Base-by-base conservation (phyloP, 1,140 invertebrate species). In the Drosophila novamexicana region DNA sequence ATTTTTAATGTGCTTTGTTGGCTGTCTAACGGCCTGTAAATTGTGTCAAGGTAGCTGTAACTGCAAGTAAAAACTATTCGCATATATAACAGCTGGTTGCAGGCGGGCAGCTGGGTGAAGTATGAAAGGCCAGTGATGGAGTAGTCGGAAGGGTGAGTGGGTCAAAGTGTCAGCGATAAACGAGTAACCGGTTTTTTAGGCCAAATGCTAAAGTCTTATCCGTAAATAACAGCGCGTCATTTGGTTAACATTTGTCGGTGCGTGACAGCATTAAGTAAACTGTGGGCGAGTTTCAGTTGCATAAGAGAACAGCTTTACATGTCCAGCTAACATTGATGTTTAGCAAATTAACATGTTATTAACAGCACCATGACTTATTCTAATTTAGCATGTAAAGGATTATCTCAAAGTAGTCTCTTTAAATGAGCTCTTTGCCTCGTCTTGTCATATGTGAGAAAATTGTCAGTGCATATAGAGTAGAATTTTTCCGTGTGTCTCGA, bases 11-110 rank as follows among this genome's bases (percentile, higher is more conserved):
- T 77, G 77, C 79, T 50, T 82, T 79, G 70, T 64, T 56, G 50
- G n/a, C 65, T 86, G 82, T 80, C 82, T 76, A 86, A 82, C 83
- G 72, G 75, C 50, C 79, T 71, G 83, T 82, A 81, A 86, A 86
- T 70, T 79, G 83, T 86, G 83, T 86, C 82, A 86, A 86, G 82
- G 82, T 86, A 50, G 81, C 62, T 54, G 14, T 32, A 37, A 53
- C 59, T 70, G 67, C 47, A 47, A 63, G 34, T 64, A 36, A 61
- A 71, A 72, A 68, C 70, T 59, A 61, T 10, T 42, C 29, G 68
- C 32, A 70, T 70, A 29, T 16, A 18, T 40, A 65, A 50, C 57
- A 32, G 49, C 14, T n/a, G n/a, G 47, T 22, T 16, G 52, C 7
- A 36, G 37, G 22, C n/a, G 12, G 12, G 14, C 18, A 12, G 16